Evolutionary conservation across 2,888 invertebrate species (phyloP), one percentile per base, ranked within the genome.

Genomic region (Craniophora ligustri): DNA sequence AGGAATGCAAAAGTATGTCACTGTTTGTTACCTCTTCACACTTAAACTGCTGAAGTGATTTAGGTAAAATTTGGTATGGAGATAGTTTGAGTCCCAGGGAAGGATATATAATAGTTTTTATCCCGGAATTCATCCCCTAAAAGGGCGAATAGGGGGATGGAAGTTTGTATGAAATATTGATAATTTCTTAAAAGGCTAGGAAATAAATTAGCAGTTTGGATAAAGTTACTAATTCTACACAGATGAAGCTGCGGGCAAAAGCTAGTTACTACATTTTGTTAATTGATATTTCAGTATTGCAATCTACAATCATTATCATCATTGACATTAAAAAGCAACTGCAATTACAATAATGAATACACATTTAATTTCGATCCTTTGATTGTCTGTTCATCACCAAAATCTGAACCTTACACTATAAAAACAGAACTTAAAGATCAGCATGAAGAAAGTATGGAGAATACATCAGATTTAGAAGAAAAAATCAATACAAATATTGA

Each of bases 301-400:
- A 58, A 45, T 57, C 16, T 55, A 55, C 8, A 78, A 71, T 13
- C 62, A 0, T 3, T 61, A 69, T 14, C 46, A 57, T 31, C 32
- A 11, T 14, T 69, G 5, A 40, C 26, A 31, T 16, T 32, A 7
- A 38, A 30, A 47, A 39, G 13, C 10, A 62, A 54, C n/a, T 26
- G 3, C 3, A 42, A 15, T 0, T 59, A 44, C 18, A 58, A 72
- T 26, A 38, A 55, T 4, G 16, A 64, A 2, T 62, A 38, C 15
- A 46, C 6, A 0, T 54, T 11, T 7, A 30, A n/a, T 3, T 26
- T 8, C 0, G 69, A 69, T 19, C 64, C 72, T 0, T 5, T 69
- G 26, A 32, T 15, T 0, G 40, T 28, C 21, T 18, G 8, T 21
- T 28, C 3, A 0, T n/a, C 39, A 21, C 18, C 36, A 11, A 61